Conservation (phyloP, 2,888 invertebrate species). For the Busseola fusca region DNA sequence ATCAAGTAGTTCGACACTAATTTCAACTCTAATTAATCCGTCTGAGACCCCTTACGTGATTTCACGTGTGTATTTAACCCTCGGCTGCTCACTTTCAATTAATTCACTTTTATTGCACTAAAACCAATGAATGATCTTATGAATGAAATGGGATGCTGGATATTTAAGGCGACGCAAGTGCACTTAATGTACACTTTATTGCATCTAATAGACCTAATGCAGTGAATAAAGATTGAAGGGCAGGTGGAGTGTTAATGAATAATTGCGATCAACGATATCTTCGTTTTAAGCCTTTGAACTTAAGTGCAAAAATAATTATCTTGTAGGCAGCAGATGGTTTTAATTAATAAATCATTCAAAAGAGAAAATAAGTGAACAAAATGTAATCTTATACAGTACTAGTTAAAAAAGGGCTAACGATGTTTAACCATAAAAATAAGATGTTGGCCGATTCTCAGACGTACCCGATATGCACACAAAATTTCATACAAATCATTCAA, state of each 20-base stretch:
- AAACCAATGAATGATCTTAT: constrained; percentile 58
- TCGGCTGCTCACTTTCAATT: constrained; percentile 53
- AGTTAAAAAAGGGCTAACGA: no score
- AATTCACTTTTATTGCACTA: constrained; percentile 55
- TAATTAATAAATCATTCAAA: neutral
- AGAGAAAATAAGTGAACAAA: neutral
- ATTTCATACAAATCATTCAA: no score
- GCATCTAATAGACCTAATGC: constrained; percentile 51
- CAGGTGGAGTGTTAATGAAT: constrained; percentile 19
- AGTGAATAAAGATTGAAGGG: constrained; percentile 27
- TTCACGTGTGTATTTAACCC: constrained; percentile 51
- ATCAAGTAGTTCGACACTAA: constrained; percentile 25
- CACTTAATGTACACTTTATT: constrained; percentile 46
- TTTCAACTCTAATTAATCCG: constrained; percentile 43
- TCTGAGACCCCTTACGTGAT: constrained; percentile 41
- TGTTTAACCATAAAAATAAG: no score
- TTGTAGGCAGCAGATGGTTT: neutral
- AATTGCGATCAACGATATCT: no score
- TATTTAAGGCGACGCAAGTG: constrained; percentile 48
- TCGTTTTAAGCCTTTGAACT: no score
- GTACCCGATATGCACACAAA: no score
- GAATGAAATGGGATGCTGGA: constrained; percentile 42
- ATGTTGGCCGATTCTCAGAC: no score
- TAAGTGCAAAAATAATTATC: no score
- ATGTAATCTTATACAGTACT: no score